Conservation (phyloP, 2,888 invertebrate species). For the Microplitis deprimator region DNA sequence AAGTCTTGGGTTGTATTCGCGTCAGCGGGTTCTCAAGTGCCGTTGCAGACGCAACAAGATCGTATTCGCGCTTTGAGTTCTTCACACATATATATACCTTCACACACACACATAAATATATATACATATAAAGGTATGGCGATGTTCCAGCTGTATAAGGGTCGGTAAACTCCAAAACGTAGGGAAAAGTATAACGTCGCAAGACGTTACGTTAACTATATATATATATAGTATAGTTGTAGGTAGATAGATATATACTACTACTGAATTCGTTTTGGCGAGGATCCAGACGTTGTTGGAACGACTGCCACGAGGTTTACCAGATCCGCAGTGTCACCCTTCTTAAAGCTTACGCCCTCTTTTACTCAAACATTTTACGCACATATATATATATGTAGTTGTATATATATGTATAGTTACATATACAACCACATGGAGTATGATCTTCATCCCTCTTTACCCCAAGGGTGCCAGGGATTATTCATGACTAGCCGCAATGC, state of each 20-base stretch:
- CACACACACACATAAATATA: no score
- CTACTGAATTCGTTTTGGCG: constrained; percentile 31
- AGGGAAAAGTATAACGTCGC: constrained; percentile 32
- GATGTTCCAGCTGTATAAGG: constrained; percentile 19
- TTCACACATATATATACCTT: neutral
- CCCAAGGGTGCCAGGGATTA: constrained; percentile 46
- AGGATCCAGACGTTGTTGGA: constrained; percentile 39
- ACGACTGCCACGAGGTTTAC: constrained; percentile 37
- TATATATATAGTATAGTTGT: neutral
- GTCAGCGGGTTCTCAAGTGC: constrained; percentile 50
- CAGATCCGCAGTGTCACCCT: constrained; percentile 24
- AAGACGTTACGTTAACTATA: constrained; percentile 13
- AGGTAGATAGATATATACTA: no score
- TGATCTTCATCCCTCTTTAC: constrained; percentile 31
- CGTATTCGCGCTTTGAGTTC: constrained; percentile 46
- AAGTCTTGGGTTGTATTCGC: constrained; percentile 38
- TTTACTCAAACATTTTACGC: neutral
- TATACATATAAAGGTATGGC: constrained; percentile 20
- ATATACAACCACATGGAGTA: constrained; percentile 5
- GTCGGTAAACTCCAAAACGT: constrained; percentile 30
- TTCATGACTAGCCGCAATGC: constrained; percentile 55
- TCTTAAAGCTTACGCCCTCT: neutral
- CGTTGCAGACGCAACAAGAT: constrained; percentile 52
- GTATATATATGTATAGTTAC: neutral
- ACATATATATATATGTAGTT: neutral